Conservation (phyloP, 2,888 invertebrate species). For the Acrobasis suavella region DNA sequence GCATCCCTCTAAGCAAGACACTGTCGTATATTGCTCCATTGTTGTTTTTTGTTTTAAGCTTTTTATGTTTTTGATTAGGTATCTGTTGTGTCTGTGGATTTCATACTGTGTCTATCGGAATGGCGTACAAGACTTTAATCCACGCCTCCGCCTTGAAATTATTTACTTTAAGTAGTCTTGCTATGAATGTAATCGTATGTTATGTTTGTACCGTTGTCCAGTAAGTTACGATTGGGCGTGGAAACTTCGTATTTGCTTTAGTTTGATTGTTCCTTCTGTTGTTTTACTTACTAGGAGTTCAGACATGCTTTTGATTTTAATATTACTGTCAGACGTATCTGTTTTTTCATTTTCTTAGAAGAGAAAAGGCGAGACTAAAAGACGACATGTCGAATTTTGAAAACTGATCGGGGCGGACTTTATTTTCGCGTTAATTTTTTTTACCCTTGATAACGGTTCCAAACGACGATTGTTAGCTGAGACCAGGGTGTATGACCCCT, state of each 20-base stretch:
- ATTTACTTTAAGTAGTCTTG: constrained; percentile 57
- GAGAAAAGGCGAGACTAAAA: not conserved
- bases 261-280: constrained; percentile 35
- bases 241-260: constrained; percentile 43
- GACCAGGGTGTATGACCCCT: constrained; percentile 85
- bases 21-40: constrained; percentile 58
- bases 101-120: constrained; percentile 51
- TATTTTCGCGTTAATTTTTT: constrained; percentile 23
- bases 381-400: not conserved
- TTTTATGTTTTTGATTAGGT: constrained; percentile 68
- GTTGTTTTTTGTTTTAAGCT: constrained; percentile 63
- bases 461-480: constrained; percentile 47
- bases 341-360: constrained; percentile 11
- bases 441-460: constrained; percentile 63
- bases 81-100: constrained; percentile 65
- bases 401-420: constrained; percentile 27
- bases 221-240: constrained; percentile 54
- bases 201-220: constrained; percentile 55
- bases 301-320: constrained; percentile 27
- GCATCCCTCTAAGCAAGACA: constrained; percentile 58
- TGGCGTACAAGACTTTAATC: constrained; percentile 46
- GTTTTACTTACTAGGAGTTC: constrained; percentile 30
- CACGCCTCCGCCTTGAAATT: constrained; percentile 47
- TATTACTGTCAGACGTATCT: constrained; percentile 22
- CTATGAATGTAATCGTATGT: constrained; percentile 53